Evolutionary conservation across 2,797 vertebrate genomes (phyloP), one percentile per base, ranked within the genome.

Genomic region (Phoxinus dragarum): DNA sequence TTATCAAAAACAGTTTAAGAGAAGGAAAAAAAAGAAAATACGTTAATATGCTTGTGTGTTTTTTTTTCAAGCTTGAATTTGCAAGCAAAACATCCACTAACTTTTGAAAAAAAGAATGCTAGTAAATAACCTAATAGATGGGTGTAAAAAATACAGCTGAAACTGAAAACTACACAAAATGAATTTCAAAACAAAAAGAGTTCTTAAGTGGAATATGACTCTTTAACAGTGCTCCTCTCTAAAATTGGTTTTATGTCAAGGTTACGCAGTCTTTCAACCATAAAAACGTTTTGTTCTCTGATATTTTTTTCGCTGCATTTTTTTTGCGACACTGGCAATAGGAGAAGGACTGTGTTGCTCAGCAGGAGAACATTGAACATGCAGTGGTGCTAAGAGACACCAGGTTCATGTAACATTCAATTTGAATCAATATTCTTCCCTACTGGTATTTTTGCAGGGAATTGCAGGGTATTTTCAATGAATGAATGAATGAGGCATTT

Each of bases 361-460:
- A 75, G 56, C 31, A 82, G 71, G 42, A 61, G 56, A 64, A 14
- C 44, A 47, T 74, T 23, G 54, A 64, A 40, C 17, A 73, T 59
- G 69, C 38, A 3, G 27, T 44, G 49, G n/a, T 61, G 81, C 40
- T 10, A 47, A 47, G 69, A 64, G 27, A 47, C 40, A 11, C 17
- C 14, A 17, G 56, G 16, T 66, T 83, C 1, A 75, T 47, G 71
- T 16, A 74, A n/a, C 2, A 44, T 72, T 82, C 19, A 36, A 19
- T 38, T 17, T 75, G 42, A 49, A 49, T 64, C 31, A 17, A 16
- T 66, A 59, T 83, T 75, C 56, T 52, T 38, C 44, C 16, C 42
- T 12, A 3, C 27, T 66, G 71, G 44, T 6, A 4, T 73, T 82
- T 23, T 27, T 73, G 11, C 52, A 34, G 27, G 47, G 40, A 21